These are phyloP conservation scores for Entelurus aequoreus DNA, from an alignment of 2,113 vertebrate species.

Conservation along the genomic window DNA sequence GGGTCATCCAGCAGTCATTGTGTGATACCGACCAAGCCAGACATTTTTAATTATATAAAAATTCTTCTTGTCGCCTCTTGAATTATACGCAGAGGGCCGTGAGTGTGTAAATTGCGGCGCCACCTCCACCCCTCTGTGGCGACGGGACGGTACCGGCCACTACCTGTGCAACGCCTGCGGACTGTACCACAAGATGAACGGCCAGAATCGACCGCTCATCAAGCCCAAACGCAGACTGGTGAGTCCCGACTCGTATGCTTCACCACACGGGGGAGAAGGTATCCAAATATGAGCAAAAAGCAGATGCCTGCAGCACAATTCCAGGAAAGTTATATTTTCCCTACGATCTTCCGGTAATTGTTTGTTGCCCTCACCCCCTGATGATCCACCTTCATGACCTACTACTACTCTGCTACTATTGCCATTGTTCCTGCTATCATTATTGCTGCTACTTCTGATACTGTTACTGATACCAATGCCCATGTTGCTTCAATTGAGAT, in stretches of 20 bases:
- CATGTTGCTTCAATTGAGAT: constrained; percentile 64
- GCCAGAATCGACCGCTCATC: constrained; percentile 98
- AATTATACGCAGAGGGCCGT: constrained; percentile 90
- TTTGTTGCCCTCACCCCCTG: constrained; percentile 72
- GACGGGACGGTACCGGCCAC: constrained; percentile 95
- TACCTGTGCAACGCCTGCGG: constrained; percentile 99
- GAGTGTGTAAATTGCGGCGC: constrained; percentile 99
- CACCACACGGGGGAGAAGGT: constrained; percentile 22
- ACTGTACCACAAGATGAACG: constrained; percentile 99
- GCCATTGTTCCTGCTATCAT: constrained; percentile 77
- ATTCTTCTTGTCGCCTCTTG: constrained; percentile 59
- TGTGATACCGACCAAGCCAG: constrained; percentile 25
- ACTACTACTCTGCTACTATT: constrained; percentile 77
- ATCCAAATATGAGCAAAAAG: constrained; percentile 68
- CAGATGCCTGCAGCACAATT: constrained; percentile 74
- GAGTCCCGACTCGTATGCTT: constrained; percentile 59
- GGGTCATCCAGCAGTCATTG: neutral
- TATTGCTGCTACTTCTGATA: constrained; percentile 79
- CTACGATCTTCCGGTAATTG: constrained; percentile 82
- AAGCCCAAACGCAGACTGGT: constrained; percentile 98
- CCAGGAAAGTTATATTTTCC: constrained; percentile 84
- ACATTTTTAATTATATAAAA: constrained; percentile 79
- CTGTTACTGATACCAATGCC: constrained; percentile 76
- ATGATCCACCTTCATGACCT: constrained; percentile 69
- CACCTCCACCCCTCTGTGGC: constrained; percentile 96